These are phyloP conservation scores for Oryzias dopingdopingensis DNA, from an alignment of 2,797 vertebrate species.

Conservation along the genomic window DNA sequence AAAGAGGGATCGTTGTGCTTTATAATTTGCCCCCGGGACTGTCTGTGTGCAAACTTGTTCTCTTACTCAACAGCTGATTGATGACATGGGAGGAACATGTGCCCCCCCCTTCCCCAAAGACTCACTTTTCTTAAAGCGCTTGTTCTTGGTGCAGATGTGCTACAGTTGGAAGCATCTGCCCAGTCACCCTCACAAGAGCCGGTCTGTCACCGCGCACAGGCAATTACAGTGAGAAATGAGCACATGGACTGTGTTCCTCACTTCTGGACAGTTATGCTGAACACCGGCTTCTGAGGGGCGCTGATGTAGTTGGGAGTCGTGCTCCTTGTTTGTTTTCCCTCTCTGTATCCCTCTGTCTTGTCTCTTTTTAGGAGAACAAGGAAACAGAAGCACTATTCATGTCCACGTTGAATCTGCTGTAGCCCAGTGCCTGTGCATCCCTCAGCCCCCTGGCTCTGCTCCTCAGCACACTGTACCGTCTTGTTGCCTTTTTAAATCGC, in stretches of 20 bases:
- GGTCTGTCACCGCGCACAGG: slow-evolving; percentile 27
- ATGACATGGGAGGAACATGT: not conserved
- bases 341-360: slow-evolving; percentile 37
- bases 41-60: slow-evolving; percentile 35
- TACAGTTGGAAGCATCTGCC: slow-evolving; percentile 33
- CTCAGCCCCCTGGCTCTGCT: slow-evolving; percentile 62
- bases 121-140: slow-evolving; percentile 21
- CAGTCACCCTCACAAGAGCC: slow-evolving; percentile 48
- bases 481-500: slow-evolving; percentile 66
- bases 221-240: slow-evolving; percentile 45
- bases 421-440: slow-evolving; percentile 60
- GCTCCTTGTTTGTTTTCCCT: slow-evolving; percentile 53
- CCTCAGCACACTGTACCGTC: slow-evolving; percentile 62
- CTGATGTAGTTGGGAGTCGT: slow-evolving; percentile 45
- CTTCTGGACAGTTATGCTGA: slow-evolving; percentile 49
- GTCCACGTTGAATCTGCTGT: slow-evolving; percentile 59
- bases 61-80: slow-evolving; percentile 50
- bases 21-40: slow-evolving; percentile 12
- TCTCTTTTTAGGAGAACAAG: slow-evolving; percentile 51
- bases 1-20: not conserved
- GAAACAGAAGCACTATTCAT: slow-evolving; percentile 77
- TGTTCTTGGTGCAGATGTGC: slow-evolving; percentile 30
- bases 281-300: slow-evolving; percentile 42
- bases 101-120: not conserved
- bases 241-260: slow-evolving; percentile 34